These are phyloP conservation scores for Palaemon carinicauda DNA, from an alignment of 1,140 invertebrate genomes.

Conservation along the genomic window DNA sequence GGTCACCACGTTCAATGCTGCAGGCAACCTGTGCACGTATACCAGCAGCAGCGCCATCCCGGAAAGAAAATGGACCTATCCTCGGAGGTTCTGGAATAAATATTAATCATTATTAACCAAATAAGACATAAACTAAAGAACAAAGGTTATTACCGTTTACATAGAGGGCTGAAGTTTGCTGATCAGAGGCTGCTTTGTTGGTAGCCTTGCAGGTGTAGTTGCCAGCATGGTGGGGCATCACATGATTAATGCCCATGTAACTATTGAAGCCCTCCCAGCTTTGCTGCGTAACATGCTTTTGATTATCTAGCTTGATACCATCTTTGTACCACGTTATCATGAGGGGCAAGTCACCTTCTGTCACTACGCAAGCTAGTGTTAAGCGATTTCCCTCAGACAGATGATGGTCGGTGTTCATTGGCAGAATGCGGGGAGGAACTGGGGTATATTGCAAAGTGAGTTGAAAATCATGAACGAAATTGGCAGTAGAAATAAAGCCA, in stretches of 20 bases:
- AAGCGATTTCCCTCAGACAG: conserved; percentile 48
- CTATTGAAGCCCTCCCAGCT: conserved; percentile 64
- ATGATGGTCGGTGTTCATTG: conserved; percentile 49
- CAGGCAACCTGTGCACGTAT: conserved; percentile 65
- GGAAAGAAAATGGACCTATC: conserved; percentile 66
- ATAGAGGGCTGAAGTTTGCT: conserved; percentile 69
- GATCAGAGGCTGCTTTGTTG: conserved; percentile 73
- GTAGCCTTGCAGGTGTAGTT: conserved; percentile 79
- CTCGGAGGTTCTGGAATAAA: conserved; percentile 65
- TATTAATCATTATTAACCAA: not conserved
- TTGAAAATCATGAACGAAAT: too few relatives aligned
- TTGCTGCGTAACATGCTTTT: conserved; percentile 14
- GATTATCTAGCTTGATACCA: conserved; percentile 68
- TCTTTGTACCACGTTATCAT: conserved; percentile 82
- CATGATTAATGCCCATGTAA: conserved; percentile 66
- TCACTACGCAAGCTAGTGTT: conserved; percentile 70
- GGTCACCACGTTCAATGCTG: conserved; percentile 79
- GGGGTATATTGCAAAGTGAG: not conserved
- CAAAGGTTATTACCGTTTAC: conserved; percentile 63
- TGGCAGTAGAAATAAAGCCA: too few relatives aligned
- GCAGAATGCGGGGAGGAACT: conserved; percentile 52
- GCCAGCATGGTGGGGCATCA: conserved; percentile 64
- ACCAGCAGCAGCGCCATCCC: conserved; percentile 61
- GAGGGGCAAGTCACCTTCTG: conserved; percentile 79
- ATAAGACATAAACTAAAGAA: not conserved